Evolutionary conservation across 1,140 invertebrate genomes (phyloP).

Genomic region (Solenopsis invicta): DNA sequence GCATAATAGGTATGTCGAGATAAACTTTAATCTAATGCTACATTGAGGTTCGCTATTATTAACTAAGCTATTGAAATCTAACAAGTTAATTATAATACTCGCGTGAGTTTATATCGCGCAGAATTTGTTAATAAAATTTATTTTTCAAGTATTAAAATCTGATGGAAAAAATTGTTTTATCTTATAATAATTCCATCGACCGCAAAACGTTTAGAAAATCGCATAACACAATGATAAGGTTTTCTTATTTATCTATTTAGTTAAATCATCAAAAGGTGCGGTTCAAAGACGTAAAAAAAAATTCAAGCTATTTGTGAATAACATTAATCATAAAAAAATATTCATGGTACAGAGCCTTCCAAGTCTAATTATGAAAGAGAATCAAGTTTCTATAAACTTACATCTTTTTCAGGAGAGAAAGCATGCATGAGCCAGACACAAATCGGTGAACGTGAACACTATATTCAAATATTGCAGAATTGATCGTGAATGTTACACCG

Average conservation of each 20-base stretch:
- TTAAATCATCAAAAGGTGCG: background rate
- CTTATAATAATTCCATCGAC: background rate
- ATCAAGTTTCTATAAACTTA: background rate
- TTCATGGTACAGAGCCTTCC: background rate
- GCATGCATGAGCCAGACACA: background rate
- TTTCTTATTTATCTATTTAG: background rate
- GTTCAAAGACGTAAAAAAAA: background rate
- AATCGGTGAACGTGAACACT: background rate
- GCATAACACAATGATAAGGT: background rate
- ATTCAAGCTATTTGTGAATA: background rate
- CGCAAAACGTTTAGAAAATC: background rate
- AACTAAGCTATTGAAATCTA: background rate
- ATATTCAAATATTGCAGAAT: constrained; percentile 17
- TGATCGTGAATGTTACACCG: constrained; percentile 27
- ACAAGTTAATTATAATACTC: background rate
- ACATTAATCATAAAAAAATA: background rate
- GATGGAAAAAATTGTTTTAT: background rate
- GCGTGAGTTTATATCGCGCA: background rate
- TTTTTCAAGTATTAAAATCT: background rate
- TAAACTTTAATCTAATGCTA: no score
- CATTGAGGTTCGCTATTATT: no score
- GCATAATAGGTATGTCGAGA: background rate
- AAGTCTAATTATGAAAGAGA: background rate
- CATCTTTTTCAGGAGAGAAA: background rate
- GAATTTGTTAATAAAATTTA: background rate